Evolutionary conservation across 2,113 vertebrate species (phyloP).

Genomic region (Chloropsis cyanopogon): DNA sequence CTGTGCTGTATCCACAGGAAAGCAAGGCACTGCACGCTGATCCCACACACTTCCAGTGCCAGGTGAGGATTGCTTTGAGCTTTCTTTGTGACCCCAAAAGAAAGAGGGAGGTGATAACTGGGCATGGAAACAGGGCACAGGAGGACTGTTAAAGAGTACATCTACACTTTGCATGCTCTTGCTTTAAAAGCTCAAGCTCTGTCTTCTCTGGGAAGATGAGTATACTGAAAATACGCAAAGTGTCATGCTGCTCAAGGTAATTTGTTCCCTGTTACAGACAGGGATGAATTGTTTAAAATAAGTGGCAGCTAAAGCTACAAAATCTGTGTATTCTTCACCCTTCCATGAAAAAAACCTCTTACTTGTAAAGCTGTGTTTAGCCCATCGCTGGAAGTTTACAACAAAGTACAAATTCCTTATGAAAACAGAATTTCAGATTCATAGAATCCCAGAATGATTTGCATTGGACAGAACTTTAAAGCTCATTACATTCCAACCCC

Average conservation of each 20-base stretch:
- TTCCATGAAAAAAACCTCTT: neutral
- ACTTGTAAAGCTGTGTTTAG: neutral
- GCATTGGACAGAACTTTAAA: neutral
- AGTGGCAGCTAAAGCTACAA: neutral
- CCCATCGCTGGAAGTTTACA: neutral
- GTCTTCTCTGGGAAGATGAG: neutral
- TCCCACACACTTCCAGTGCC: neutral
- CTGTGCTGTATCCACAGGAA: fast-evolving
- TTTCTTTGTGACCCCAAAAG: neutral
- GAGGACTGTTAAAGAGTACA: neutral
- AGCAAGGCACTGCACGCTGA: neutral
- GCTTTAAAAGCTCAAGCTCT: neutral
- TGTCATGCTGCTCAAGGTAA: neutral
- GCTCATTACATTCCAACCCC: neutral
- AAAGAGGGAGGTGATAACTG: neutral
- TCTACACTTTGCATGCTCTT: neutral
- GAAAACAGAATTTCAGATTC: neutral
- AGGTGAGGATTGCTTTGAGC: neutral
- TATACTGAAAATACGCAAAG: neutral
- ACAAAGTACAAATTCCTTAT: neutral
- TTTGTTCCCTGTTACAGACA: neutral
- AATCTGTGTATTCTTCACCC: neutral
- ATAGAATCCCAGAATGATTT: neutral
- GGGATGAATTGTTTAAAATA: neutral
- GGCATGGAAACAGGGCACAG: neutral